Percentiles rank a stretch among this genome's conserved stretches.
Conservation (phyloP, 2,888 invertebrate species). For the Escarpia spicata region DNA sequence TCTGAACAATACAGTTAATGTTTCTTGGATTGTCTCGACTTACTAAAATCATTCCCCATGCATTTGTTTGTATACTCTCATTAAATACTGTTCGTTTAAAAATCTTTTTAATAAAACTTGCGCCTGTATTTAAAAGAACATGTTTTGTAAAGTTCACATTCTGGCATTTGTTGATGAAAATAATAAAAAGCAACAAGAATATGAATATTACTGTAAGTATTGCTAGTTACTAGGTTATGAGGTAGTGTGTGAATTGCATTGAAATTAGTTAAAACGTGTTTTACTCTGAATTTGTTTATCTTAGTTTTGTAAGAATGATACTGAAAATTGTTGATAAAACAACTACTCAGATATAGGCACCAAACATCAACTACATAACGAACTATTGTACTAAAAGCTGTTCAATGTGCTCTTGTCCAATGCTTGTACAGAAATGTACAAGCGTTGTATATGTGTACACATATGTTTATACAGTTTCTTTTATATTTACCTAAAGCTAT, state of each 20-base stretch:
- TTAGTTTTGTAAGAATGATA: not conserved
- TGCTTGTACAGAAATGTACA: not conserved
- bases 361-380: not conserved
- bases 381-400: not conserved
- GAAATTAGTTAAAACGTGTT: not conserved
- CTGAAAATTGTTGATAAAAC: not conserved
- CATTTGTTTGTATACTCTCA: no score
- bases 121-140: not conserved
- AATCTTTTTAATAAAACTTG: not conserved
- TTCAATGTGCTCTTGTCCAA: not conserved
- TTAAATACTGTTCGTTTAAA: no score
- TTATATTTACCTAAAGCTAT: not conserved
- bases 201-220: no score
- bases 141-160: no score
- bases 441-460: not conserved
- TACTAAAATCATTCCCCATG: no score
- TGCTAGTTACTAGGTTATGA: not conserved
- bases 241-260: not conserved
- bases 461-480: conserved; percentile 9
- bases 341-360: not conserved
- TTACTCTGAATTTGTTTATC: not conserved
- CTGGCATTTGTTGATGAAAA: no score
- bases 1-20: not conserved
- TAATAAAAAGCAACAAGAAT: no score
- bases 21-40: no score